Base-by-base conservation (phyloP, 2,113 vertebrate genomes). In the Peromyscus leucopus region DNA sequence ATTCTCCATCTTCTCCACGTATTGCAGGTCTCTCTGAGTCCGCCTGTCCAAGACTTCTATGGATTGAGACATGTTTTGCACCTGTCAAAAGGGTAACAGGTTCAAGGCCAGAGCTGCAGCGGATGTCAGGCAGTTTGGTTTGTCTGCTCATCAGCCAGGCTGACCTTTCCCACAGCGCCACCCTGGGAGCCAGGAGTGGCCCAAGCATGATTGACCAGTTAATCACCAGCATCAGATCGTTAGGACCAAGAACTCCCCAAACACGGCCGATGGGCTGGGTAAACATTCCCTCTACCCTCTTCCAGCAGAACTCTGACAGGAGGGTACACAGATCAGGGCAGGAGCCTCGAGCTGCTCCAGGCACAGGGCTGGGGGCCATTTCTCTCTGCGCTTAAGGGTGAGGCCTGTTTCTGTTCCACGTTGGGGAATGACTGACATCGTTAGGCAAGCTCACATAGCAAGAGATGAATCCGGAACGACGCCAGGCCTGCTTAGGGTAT, bases 41-140 rank as follows among this genome's bases (percentile, higher is more conserved):
- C 99, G 98, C 99, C 99, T 99, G 98, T 99, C 99, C 99, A 99
- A 98, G 87, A 99, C 99, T 98, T 99, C 99, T 98, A 99, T 99
- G 89, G 99, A 99, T 96, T 99, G 99, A 94, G 99, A 99, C 99
- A 99, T 99, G 98, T 99, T 99, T 98, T 99, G 99, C 98, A 99
- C 99, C 99, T 99, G 98, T 15, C 96, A 0, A 39, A 96, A 92
- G 98, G 96, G 84, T 63, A 93, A 51, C 57, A 94, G 72, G 59
- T 94, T 97, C 92, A 76, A 59, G 13, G 86, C 42, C 6, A 51
- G 83, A 4, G 93, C 83, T 7, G 65, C 1, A 7, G 69, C 61
- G 19, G 84, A 63, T 1, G 84, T 71, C 1, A 1, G 24, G 17
- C 31, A 17, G 12, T 13, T 59, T 36, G 0, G 0, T 31, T 5